Conservation (phyloP, 2,113 vertebrate genomes). For the Rhea pennata region DNA sequence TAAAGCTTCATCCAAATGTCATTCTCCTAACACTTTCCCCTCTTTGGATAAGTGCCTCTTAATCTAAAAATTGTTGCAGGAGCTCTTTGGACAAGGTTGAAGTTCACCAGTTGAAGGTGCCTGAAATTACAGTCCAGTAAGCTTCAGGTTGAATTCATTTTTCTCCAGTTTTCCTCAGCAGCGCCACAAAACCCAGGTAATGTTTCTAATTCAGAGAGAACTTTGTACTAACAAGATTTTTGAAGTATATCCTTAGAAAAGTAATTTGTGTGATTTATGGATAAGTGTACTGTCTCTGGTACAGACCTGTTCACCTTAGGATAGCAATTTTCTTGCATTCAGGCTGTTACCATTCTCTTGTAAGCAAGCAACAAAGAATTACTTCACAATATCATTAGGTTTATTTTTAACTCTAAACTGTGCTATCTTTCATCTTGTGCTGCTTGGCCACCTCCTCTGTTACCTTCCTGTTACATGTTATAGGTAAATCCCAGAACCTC, state of each 20-base stretch:
- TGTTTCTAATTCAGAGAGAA: not conserved
- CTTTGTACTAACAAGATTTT: not conserved
- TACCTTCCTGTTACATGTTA: not conserved
- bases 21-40: not conserved
- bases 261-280: not conserved
- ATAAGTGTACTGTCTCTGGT: not conserved
- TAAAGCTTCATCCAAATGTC: not conserved
- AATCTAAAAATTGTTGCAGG: not conserved
- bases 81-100: not conserved
- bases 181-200: not conserved
- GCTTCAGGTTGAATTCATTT: not conserved
- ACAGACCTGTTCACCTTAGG: not conserved
- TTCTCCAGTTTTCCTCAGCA: not conserved
- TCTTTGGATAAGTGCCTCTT: not conserved
- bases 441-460: not conserved
- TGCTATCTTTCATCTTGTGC: not conserved
- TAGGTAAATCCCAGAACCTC: not conserved
- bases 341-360: not conserved
- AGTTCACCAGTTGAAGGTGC: not conserved
- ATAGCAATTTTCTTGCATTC: not conserved
- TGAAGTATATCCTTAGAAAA: slow-evolving; percentile 18
- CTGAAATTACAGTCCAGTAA: not conserved
- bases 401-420: not conserved
- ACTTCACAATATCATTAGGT: not conserved
- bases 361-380: not conserved